phyloP scores from a whole-genome alignment of 2,888 invertebrate species.

The Dione juno region DNA sequence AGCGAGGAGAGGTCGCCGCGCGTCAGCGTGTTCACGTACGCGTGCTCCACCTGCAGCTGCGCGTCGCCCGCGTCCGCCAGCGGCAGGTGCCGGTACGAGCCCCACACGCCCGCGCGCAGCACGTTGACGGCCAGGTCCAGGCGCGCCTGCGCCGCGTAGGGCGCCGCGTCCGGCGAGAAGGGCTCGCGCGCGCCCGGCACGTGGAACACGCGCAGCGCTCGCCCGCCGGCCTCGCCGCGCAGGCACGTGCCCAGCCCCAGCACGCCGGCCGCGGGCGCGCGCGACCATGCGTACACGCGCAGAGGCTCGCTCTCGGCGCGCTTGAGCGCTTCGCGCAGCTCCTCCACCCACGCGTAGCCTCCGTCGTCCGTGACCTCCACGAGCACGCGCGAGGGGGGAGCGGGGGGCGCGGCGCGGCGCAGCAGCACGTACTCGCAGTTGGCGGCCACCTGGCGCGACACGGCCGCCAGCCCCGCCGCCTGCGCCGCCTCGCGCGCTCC shows the following conservation, averaged over 20 bases:
- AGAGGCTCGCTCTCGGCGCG: slow-evolving; percentile 84
- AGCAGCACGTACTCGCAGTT: slow-evolving; percentile 87
- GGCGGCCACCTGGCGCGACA: slow-evolving; percentile 74
- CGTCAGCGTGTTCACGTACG: slow-evolving; percentile 95
- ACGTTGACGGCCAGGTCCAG: slow-evolving; percentile 95
- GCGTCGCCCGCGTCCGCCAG: slow-evolving; percentile 77
- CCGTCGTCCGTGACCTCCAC: slow-evolving; percentile 87
- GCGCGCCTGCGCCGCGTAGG: slow-evolving; percentile 85
- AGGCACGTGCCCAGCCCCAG: slow-evolving; percentile 96
- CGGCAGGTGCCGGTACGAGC: slow-evolving; percentile 91
- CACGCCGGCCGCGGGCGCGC: slow-evolving; percentile 88
- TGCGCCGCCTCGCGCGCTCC: slow-evolving; percentile 62
- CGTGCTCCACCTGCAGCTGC: slow-evolving; percentile 90
- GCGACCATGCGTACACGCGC: slow-evolving; percentile 87
- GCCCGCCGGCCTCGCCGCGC: slow-evolving; percentile 93
- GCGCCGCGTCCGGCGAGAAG: slow-evolving; percentile 83
- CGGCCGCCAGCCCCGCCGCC: slow-evolving; percentile 62
- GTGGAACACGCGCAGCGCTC: slow-evolving; percentile 88
- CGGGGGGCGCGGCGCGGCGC: slow-evolving; percentile 80
- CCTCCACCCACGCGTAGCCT: slow-evolving; percentile 90
- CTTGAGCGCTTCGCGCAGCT: slow-evolving; percentile 89
- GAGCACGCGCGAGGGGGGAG: slow-evolving; percentile 72
- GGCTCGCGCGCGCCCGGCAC: slow-evolving; percentile 86
- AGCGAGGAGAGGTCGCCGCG: slow-evolving; percentile 96
- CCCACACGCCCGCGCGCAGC: slow-evolving; percentile 91